phyloP scores from a whole-genome alignment of 2,888 invertebrate species.

The Oscheius sp. region DNA sequence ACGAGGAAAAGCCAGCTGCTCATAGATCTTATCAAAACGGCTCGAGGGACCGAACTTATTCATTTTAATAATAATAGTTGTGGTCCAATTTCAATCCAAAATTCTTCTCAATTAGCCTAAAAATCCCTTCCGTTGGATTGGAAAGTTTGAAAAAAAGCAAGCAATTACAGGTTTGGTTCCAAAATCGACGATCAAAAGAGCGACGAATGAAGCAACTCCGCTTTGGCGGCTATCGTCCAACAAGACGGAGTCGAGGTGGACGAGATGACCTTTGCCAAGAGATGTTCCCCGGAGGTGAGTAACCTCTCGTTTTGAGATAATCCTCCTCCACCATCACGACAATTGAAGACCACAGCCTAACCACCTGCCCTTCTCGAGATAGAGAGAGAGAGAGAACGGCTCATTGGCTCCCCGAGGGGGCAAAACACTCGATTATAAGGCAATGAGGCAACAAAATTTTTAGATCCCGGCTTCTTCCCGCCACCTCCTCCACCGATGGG shows the following conservation, averaged over 20 bases:
- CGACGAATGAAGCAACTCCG: slow-evolving; percentile 94
- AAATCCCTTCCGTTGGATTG: too few species aligned
- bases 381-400: too few species aligned
- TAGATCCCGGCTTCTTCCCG: slow-evolving; percentile 22
- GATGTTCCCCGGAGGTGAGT: slow-evolving; percentile 38
- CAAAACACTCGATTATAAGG: background rate
- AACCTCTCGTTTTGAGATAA: slow-evolving; percentile 1
- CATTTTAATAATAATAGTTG: too few species aligned
- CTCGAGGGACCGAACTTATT: too few species aligned
- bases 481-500: slow-evolving; percentile 30
- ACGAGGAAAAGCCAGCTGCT: background rate
- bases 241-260: slow-evolving; percentile 52
- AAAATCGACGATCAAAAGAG: slow-evolving; percentile 98
- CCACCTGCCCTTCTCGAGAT: slow-evolving; percentile 21
- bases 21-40: too few species aligned
- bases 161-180: slow-evolving; percentile 93
- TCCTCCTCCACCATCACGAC: background rate
- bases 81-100: too few species aligned
- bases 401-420: background rate
- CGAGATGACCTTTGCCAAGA: slow-evolving; percentile 50
- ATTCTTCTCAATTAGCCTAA: too few species aligned
- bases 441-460: too few species aligned
- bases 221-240: slow-evolving; percentile 60
- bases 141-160: background rate
- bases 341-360: slow-evolving; percentile 20